Evolutionary conservation across 2,888 invertebrate species (phyloP).

Genomic region (Nemotelus pantherinus): DNA sequence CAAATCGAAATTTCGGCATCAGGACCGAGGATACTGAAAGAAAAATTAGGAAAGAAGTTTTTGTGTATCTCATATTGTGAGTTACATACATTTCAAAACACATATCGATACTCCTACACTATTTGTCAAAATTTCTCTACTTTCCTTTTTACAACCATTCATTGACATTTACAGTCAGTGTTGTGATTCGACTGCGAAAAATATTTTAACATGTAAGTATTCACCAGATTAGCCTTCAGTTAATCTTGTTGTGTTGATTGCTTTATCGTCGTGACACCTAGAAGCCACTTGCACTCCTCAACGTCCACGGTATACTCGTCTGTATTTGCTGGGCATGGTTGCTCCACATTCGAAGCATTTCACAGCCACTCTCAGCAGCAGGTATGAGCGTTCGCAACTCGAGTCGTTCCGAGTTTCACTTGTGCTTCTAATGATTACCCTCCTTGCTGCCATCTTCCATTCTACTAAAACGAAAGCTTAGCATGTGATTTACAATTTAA

Average conservation of each 20-base stretch:
- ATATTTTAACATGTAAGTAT: conserved; percentile 46
- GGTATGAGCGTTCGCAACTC: background rate
- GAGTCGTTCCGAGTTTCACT: background rate
- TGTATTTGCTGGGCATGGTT: background rate
- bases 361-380: background rate
- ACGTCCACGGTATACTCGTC: too few relatives aligned
- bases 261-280: conserved; percentile 43
- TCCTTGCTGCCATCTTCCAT: background rate
- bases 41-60: too few relatives aligned
- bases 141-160: too few relatives aligned
- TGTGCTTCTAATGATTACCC: background rate
- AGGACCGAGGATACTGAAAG: too few relatives aligned
- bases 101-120: too few relatives aligned
- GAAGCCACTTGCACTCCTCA: background rate
- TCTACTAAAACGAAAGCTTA: background rate
- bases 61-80: too few relatives aligned
- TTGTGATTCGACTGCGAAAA: conserved; percentile 17
- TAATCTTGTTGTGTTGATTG: conserved; percentile 49
- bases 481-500: conserved; percentile 8
- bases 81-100: too few relatives aligned
- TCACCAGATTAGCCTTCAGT: conserved; percentile 48
- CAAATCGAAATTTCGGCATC: too few relatives aligned
- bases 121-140: too few relatives aligned
- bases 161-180: background rate
- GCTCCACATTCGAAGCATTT: background rate